Percentiles rank a stretch among this genome's conserved stretches.
phyloP scores from a whole-genome alignment of 2,888 invertebrate species.

The Leptopilina myrica region DNA sequence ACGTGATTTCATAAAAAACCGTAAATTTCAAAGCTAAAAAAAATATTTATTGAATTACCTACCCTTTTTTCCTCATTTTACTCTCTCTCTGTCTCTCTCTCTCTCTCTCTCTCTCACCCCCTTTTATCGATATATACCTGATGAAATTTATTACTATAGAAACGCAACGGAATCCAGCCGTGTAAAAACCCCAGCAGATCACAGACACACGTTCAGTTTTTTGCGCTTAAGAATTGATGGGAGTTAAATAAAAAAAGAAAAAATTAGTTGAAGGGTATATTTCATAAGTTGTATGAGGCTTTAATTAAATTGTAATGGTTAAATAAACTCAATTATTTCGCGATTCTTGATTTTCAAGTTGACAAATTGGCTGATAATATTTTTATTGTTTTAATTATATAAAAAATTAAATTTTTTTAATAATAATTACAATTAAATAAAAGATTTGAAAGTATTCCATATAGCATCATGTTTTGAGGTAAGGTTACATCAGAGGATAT shows the following conservation, averaged over 20 bases:
- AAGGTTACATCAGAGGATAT: too few species aligned
- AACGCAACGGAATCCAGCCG: conserved; percentile 43
- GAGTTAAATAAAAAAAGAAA: conserved; percentile 24
- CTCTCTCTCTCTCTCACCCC: background rate
- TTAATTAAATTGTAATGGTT: conserved; percentile 5
- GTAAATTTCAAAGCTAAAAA: conserved; percentile 50
- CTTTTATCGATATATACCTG: conserved; percentile 30
- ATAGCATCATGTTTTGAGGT: too few species aligned
- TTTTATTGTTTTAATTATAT: too few species aligned
- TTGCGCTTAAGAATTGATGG: conserved; percentile 5
- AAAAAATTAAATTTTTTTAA: too few species aligned
- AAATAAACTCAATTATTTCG: background rate
- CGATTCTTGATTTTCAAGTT: background rate
- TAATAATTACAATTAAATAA: too few species aligned
- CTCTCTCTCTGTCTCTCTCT: conserved; percentile 3
- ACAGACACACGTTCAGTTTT: conserved; percentile 5
- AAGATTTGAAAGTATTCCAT: too few species aligned
- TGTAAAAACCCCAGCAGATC: conserved; percentile 11
- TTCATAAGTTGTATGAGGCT: background rate
- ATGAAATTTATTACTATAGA: conserved; percentile 51
- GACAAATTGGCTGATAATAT: background rate
- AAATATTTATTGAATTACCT: conserved; percentile 50
- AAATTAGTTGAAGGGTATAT: background rate
- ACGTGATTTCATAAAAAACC: conserved; percentile 48
- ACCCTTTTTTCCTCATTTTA: conserved; percentile 41